Conservation (phyloP, 2,113 vertebrate genomes). For the human (Homo sapiens) region GRCh38 chr12:93062501-93063000, state of each 20-base stretch:
- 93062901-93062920: not conserved
- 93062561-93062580: not conserved
- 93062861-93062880: not conserved
- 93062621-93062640: not conserved
- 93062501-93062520: not conserved
- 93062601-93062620: not conserved
- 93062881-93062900: not conserved
- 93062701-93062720: not conserved
- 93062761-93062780: not conserved
- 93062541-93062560: not conserved
- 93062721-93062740: not conserved
- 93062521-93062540: not conserved
- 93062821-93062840: not conserved
- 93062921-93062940: not conserved
- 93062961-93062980: not conserved
- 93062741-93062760: not conserved
- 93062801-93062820: not conserved
- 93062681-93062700: not conserved
- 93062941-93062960: not conserved
- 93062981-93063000: not conserved
- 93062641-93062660: accelerated
- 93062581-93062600: not conserved
- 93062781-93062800: not conserved
- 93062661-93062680: not conserved
- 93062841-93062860: not conserved